Evolutionary conservation across 2,113 vertebrate genomes (phyloP).

Genomic region (Lonchura striata): DNA sequence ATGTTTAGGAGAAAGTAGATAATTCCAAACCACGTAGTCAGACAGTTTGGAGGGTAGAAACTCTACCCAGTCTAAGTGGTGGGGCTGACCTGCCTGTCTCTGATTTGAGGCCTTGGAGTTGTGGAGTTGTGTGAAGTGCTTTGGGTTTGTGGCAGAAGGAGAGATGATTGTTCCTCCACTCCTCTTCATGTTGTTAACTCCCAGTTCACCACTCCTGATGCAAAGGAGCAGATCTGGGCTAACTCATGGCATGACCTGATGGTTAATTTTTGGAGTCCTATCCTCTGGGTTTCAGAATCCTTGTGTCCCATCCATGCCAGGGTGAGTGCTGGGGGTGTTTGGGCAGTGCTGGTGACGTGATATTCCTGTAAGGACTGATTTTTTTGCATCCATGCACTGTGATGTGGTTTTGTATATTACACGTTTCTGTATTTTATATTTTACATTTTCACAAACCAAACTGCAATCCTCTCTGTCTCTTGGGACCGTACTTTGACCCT

Average conservation of each 20-base stretch:
- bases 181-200: neutral
- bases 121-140: neutral
- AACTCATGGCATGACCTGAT: fast-evolving
- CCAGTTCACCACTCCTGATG: fast-evolving
- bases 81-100: neutral
- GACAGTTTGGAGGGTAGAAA: neutral
- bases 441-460: neutral
- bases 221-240: neutral
- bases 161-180: neutral
- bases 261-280: neutral
- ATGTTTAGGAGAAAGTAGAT: neutral
- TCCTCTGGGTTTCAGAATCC: neutral
- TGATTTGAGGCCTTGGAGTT: neutral
- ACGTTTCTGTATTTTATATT: neutral
- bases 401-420: neutral
- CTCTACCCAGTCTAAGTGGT: neutral
- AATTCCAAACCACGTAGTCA: neutral
- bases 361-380: neutral
- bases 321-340: neutral
- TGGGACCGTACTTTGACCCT: neutral
- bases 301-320: fast-evolving
- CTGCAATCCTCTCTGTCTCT: neutral
- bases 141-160: neutral
- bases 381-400: neutral
- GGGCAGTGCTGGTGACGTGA: fast-evolving